Evolutionary conservation across 2,888 invertebrate genomes (phyloP).

Genomic region (Ischnus inquisitorius): DNA sequence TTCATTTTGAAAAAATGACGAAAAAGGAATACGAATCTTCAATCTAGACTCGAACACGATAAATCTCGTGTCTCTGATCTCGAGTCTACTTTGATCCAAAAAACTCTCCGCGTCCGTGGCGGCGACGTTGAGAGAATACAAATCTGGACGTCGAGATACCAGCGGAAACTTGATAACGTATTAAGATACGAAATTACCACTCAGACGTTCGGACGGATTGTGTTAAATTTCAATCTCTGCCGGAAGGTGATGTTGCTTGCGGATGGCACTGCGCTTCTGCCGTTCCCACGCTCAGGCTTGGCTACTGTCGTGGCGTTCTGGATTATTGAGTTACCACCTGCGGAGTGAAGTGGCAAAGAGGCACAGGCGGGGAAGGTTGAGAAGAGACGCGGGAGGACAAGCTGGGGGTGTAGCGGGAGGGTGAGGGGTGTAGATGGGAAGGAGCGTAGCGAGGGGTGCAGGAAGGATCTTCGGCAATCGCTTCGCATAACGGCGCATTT

Average conservation of each 20-base stretch:
- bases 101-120: too few relatives aligned
- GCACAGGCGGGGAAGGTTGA: not conserved
- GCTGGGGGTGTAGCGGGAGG: not conserved
- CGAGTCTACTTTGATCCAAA: not conserved
- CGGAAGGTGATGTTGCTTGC: conserved; percentile 50
- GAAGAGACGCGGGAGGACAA: conserved; percentile 22
- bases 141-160: conserved; percentile 17
- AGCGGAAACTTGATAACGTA: conserved; percentile 65
- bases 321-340: conserved; percentile 73
- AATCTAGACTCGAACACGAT: too few relatives aligned
- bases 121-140: not conserved
- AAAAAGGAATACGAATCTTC: too few relatives aligned
- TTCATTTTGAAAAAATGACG: too few relatives aligned
- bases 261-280: conserved; percentile 18
- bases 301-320: conserved; percentile 49
- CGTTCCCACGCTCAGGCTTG: conserved; percentile 38
- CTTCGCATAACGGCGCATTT: conserved; percentile 59
- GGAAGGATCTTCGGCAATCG: conserved; percentile 62
- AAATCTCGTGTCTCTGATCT: too few relatives aligned
- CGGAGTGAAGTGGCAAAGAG: conserved; percentile 49
- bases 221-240: conserved; percentile 80
- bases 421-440: conserved; percentile 11
- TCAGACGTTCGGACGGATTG: conserved; percentile 73
- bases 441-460: conserved; percentile 40
- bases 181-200: conserved; percentile 77